Percentiles rank a stretch among this genome's conserved stretches.
Evolutionary conservation across 2,888 invertebrate species (phyloP).

Genomic region (Plagodis pulveraria): DNA sequence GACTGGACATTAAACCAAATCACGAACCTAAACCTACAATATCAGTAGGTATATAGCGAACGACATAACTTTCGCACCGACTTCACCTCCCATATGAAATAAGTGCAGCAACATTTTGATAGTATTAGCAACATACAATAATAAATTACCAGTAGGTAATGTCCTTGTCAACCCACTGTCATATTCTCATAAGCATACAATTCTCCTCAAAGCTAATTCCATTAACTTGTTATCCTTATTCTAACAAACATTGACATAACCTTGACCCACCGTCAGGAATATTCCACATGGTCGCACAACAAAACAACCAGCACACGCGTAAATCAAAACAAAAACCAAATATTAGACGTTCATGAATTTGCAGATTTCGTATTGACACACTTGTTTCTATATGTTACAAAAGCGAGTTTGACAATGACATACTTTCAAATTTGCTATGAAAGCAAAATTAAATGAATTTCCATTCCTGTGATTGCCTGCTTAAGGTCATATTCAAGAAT

Average conservation of each 20-base stretch:
- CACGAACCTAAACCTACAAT: too few species aligned
- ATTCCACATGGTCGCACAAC: slow-evolving; percentile 9
- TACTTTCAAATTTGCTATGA: slow-evolving; percentile 61
- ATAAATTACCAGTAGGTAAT: too few species aligned
- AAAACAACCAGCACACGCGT: not conserved
- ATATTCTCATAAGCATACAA: too few species aligned
- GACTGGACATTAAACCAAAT: too few species aligned
- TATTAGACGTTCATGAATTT: slow-evolving; percentile 32
- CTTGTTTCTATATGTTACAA: slow-evolving; percentile 50
- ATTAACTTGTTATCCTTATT: slow-evolving; percentile 17
- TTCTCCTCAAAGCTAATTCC: not conserved
- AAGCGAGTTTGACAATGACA: slow-evolving; percentile 68
- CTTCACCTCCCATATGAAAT: too few species aligned
- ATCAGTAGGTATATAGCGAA: too few species aligned
- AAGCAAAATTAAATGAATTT: slow-evolving; percentile 44
- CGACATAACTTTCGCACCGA: too few species aligned
- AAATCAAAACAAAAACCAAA: slow-evolving; percentile 1
- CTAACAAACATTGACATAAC: slow-evolving; percentile 18
- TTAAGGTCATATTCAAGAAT: slow-evolving; percentile 31
- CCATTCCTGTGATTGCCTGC: slow-evolving; percentile 35
- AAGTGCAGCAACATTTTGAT: too few species aligned
- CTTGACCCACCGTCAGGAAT: slow-evolving; percentile 18
- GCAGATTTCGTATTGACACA: slow-evolving; percentile 57
- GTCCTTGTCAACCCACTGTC: too few species aligned
- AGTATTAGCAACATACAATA: too few species aligned